These are phyloP conservation scores for Forbesichthys papilliferus DNA, from an alignment of 2,113 vertebrate species.

Conservation along the genomic window DNA sequence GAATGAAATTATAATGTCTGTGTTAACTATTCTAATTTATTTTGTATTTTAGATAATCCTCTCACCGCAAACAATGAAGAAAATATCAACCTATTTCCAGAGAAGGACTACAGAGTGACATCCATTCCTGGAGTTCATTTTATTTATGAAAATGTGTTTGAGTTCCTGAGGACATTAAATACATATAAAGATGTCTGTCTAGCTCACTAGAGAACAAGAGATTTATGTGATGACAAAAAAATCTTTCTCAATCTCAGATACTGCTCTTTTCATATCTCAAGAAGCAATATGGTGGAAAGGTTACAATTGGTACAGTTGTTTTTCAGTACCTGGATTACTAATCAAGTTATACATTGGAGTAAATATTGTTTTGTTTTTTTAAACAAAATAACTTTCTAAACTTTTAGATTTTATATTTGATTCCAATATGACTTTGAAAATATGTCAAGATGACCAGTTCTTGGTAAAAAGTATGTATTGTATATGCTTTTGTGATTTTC, in stretches of 20 bases:
- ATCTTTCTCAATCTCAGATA: conserved; percentile 12
- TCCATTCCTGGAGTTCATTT: background rate
- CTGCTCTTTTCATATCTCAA: conserved; percentile 17
- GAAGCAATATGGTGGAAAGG: background rate
- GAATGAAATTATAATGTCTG: no score
- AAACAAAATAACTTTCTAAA: no score
- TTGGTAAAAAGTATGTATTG: no score
- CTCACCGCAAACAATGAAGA: conserved; percentile 85
- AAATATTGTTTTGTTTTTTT: background rate
- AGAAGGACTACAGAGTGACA: conserved; percentile 76
- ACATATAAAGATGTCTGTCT: background rate
- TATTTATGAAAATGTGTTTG: conserved; percentile 2
- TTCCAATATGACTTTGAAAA: no score
- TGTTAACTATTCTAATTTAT: conserved; percentile 1
- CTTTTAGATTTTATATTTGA: no score
- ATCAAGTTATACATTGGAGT: background rate
- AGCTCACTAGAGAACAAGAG: background rate
- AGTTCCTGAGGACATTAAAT: conserved; percentile 14
- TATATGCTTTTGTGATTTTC: no score
- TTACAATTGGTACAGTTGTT: conserved; percentile 11
- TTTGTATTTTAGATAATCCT: conserved; percentile 68
- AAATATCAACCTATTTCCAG: conserved; percentile 91
- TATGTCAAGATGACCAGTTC: no score
- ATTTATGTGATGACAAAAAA: background rate
- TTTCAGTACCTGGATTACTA: conserved; percentile 6